Evolutionary conservation across 2,113 vertebrate species (phyloP).

Genomic region (Ophiodon elongatus): DNA sequence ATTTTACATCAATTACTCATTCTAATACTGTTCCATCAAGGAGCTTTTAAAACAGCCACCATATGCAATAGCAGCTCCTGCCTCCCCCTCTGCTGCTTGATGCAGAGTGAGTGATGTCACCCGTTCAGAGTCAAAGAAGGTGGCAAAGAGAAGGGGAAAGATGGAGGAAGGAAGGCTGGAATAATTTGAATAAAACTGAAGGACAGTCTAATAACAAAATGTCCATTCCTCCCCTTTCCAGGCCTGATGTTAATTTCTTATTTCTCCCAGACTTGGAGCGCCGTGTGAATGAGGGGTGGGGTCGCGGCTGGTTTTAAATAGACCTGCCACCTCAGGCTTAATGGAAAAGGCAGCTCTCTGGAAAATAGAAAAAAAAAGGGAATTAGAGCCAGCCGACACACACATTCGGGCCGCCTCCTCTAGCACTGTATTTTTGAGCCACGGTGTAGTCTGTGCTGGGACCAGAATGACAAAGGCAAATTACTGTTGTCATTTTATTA

Average conservation of each 20-base stretch:
- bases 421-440: conserved; percentile 99
- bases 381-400: conserved; percentile 98
- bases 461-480: conserved; percentile 99
- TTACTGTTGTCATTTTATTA: conserved; percentile 99
- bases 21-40: conserved; percentile 97
- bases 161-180: conserved; percentile 64
- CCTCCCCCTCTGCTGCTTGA: conserved; percentile 49
- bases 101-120: conserved; percentile 93
- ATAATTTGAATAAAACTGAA: conserved; percentile 88
- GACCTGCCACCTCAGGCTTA: conserved; percentile 98
- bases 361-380: conserved; percentile 97
- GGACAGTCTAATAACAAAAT: conserved; percentile 96
- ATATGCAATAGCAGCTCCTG: conserved; percentile 91
- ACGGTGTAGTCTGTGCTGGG: conserved; percentile 89
- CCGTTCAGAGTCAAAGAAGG: conserved; percentile 80
- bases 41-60: conserved; percentile 94
- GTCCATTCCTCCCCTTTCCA: conserved; percentile 81
- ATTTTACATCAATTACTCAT: conserved; percentile 99
- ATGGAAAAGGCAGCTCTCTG: conserved; percentile 99
- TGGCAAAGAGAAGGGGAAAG: conserved; percentile 28
- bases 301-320: conserved; percentile 97
- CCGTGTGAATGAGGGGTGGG: conserved; percentile 96
- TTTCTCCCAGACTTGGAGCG: conserved; percentile 90
- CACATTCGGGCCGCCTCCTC: conserved; percentile 90
- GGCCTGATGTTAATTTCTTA: conserved; percentile 98